Conservation (phyloP, 2,888 invertebrate genomes). For the Parascotia fuliginaria region DNA sequence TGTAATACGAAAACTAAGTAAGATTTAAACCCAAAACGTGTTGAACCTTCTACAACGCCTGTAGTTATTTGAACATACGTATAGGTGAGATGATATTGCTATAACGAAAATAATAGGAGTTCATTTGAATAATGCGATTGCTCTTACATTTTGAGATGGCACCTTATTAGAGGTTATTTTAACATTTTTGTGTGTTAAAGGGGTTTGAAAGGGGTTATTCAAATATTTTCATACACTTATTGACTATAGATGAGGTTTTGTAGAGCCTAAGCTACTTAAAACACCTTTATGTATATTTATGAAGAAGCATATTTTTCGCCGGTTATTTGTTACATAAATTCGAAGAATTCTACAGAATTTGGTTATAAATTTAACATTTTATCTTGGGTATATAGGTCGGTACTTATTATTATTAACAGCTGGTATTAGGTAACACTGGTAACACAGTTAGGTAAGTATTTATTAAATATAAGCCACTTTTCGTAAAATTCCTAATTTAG, state of each 20-base stretch:
- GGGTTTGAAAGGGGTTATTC: constrained; percentile 16
- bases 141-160: constrained; percentile 29
- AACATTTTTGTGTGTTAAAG: constrained; percentile 27
- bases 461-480: no score
- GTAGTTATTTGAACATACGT: constrained; percentile 14
- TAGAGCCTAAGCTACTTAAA: constrained; percentile 1
- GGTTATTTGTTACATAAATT: neutral
- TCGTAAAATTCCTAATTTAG: no score
- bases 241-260: constrained; percentile 11
- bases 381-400: no score
- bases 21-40: constrained; percentile 11
- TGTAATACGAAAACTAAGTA: neutral
- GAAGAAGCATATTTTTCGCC: neutral
- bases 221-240: constrained; percentile 29
- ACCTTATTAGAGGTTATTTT: constrained; percentile 34
- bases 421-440: no score
- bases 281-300: constrained; percentile 11
- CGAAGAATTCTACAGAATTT: neutral
- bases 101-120: constrained; percentile 41
- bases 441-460: no score
- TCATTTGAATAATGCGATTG: constrained; percentile 42
- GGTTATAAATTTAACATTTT: neutral
- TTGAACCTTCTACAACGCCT: constrained; percentile 16
- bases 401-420: no score
- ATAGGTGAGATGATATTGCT: constrained; percentile 34